Conservation (phyloP, 1,140 invertebrate species). For the Belonocnema kinseyi region DNA sequence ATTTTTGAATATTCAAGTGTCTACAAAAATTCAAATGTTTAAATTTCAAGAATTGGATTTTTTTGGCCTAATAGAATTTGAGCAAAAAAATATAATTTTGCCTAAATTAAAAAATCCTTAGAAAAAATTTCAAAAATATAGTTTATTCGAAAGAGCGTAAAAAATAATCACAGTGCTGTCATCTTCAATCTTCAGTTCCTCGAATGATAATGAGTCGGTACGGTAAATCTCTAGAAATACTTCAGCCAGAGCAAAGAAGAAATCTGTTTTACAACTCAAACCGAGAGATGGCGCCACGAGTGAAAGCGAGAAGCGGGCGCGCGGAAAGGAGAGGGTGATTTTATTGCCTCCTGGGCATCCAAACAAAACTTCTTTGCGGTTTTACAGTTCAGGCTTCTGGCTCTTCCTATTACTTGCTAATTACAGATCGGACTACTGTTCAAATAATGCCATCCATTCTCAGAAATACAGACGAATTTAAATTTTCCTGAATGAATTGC, state of each 20-base stretch:
- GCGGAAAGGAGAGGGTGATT: slow-evolving; percentile 32
- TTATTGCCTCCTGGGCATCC: slow-evolving; percentile 39
- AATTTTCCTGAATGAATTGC: too few species aligned
- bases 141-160: slow-evolving; percentile 3
- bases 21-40: too few species aligned
- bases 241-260: slow-evolving; percentile 39
- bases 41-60: too few species aligned
- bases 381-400: slow-evolving; percentile 55
- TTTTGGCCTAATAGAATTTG: too few species aligned
- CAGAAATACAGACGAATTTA: background rate
- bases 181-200: slow-evolving; percentile 53
- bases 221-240: slow-evolving; percentile 39
- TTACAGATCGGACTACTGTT: slow-evolving; percentile 32
- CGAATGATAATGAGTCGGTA: slow-evolving; percentile 42
- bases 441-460: slow-evolving; percentile 35
- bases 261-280: slow-evolving; percentile 40
- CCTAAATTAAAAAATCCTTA: too few species aligned
- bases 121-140: background rate
- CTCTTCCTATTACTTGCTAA: slow-evolving; percentile 44
- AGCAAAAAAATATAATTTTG: too few species aligned
- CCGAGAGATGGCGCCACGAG: slow-evolving; percentile 47
- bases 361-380: slow-evolving; percentile 48
- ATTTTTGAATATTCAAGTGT: too few species aligned
- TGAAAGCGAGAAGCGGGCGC: background rate
- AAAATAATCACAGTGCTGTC: slow-evolving; percentile 59